Conservation (phyloP, 2,888 invertebrate species). For the Capitulum mitella region DNA sequence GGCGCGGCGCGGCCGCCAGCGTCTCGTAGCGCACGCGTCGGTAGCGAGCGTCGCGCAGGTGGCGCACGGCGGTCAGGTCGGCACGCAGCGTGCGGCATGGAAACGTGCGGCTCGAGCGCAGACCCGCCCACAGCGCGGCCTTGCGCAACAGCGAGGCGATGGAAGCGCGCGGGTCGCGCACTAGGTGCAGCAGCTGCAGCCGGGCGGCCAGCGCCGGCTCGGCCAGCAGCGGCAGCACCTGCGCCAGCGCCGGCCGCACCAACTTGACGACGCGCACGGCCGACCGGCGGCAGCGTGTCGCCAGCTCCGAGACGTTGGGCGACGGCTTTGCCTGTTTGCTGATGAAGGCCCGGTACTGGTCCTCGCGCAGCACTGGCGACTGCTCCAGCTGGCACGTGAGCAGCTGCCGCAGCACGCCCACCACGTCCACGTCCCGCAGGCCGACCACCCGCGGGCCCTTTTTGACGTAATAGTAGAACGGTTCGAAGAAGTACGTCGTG, state of each 20-base stretch:
- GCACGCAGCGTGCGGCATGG: background rate
- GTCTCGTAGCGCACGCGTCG: background rate
- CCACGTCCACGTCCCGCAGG: background rate
- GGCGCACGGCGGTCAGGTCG: background rate
- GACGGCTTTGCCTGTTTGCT: background rate
- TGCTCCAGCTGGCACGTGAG: background rate
- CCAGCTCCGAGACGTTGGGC: background rate
- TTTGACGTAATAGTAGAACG: background rate
- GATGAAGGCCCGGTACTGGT: background rate
- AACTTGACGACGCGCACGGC: background rate
- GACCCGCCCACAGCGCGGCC: background rate
- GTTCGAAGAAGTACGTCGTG: background rate
- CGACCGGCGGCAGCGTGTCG: background rate
- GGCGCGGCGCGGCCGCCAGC: background rate
- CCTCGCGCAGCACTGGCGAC: background rate
- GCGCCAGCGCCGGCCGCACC: conserved; percentile 5
- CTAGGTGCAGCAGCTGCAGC: background rate
- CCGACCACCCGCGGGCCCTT: background rate
- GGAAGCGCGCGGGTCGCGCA: conserved; percentile 4
- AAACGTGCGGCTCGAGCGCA: background rate
- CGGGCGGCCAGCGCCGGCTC: background rate
- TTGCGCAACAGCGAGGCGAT: background rate
- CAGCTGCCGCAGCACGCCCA: background rate
- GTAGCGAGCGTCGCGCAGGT: background rate
- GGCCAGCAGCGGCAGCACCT: background rate